Conservation (phyloP, 1,140 invertebrate genomes). For the Drosophila biarmipes region DNA sequence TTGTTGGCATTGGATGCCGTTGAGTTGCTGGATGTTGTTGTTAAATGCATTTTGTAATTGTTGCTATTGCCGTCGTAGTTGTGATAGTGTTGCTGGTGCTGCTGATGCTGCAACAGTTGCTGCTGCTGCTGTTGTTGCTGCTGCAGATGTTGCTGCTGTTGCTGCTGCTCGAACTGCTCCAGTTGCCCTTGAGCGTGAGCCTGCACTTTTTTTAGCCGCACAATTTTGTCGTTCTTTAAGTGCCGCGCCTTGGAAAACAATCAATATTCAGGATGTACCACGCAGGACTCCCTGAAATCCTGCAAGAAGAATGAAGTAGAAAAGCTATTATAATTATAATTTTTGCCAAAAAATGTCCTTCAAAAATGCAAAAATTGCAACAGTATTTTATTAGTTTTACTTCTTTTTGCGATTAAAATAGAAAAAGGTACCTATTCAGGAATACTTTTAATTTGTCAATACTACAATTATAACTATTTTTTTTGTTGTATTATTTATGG, state of each 20-base stretch:
- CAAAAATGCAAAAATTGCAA: too few species aligned
- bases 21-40: conserved; percentile 64
- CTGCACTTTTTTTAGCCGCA: conserved; percentile 77
- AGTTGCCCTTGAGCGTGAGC: conserved; percentile 78
- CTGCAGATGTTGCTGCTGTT: conserved; percentile 29
- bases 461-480: too few species aligned
- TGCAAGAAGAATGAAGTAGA: conserved; percentile 8
- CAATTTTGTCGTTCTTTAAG: conserved; percentile 71
- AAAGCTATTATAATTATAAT: background rate
- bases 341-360: background rate
- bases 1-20: conserved; percentile 73
- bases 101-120: conserved; percentile 36
- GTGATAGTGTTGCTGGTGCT: conserved; percentile 22
- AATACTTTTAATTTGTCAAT: too few species aligned
- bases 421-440: too few species aligned
- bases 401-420: too few species aligned
- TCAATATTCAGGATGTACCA: background rate
- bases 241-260: conserved; percentile 16
- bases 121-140: conserved; percentile 26
- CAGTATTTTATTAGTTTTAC: too few species aligned
- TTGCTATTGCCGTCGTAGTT: conserved; percentile 37
- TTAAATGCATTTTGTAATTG: conserved; percentile 74
- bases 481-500: too few species aligned
- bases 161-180: conserved; percentile 73
- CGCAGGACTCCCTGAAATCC: background rate